Percentiles rank a stretch among this genome's conserved stretches.
phyloP scores from a whole-genome alignment of 2,888 invertebrate genomes.

The Idaea aversata region DNA sequence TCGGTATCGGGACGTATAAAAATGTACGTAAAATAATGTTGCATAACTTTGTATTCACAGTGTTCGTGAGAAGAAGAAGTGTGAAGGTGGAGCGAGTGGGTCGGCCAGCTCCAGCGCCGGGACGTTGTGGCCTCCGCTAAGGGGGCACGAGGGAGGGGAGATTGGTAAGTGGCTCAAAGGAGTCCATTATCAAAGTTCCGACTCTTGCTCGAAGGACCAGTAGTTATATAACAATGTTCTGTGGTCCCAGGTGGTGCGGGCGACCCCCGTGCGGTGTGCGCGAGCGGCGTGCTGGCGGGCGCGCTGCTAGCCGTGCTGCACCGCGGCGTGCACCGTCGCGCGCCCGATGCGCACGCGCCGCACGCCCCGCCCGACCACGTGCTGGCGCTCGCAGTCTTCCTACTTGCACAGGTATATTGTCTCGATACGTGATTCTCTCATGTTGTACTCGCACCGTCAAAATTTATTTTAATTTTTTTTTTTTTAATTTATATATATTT shows the following conservation, averaged over 20 bases:
- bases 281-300: conserved; percentile 67
- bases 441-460: too few relatives aligned
- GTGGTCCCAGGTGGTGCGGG: conserved; percentile 39
- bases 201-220: too few relatives aligned
- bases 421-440: too few relatives aligned
- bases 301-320: conserved; percentile 90
- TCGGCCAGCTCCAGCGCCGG: conserved; percentile 26
- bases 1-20: too few relatives aligned
- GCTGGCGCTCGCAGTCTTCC: conserved; percentile 90
- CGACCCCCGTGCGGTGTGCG: conserved; percentile 64
- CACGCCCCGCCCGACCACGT: conserved; percentile 89
- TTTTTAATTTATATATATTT: too few relatives aligned
- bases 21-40: neutral
- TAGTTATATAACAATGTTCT: too few relatives aligned
- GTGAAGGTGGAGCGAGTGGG: conserved; percentile 24
- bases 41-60: conserved; percentile 31
- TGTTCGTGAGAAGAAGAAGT: conserved; percentile 64
- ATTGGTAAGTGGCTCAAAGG: neutral
- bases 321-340: conserved; percentile 88
- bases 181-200: too few relatives aligned
- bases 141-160: conserved; percentile 40
- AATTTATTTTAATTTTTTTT: too few relatives aligned
- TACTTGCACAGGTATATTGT: conserved; percentile 81
- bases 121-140: conserved; percentile 70
- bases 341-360: conserved; percentile 81